These are phyloP conservation scores for Harpagifer antarcticus DNA, from an alignment of 2,797 vertebrate species.

Conservation along the genomic window DNA sequence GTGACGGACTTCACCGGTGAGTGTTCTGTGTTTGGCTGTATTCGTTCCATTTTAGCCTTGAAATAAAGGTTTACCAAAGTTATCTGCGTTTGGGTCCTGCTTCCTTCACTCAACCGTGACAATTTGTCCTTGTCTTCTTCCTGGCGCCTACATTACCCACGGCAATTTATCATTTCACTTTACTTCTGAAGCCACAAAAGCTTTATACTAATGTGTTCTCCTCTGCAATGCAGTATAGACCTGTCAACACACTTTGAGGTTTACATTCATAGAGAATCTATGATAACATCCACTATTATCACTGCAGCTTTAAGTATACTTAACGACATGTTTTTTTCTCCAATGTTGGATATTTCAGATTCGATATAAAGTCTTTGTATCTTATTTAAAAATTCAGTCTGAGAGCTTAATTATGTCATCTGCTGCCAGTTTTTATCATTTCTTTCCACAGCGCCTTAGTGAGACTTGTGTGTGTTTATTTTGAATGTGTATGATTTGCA, in stretches of 20 bases:
- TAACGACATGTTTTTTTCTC: background rate
- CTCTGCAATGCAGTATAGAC: background rate
- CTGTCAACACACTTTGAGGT: background rate
- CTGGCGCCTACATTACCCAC: background rate
- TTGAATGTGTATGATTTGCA: background rate
- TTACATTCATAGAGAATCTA: background rate
- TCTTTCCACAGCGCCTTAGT: constrained; percentile 28
- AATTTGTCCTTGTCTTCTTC: background rate
- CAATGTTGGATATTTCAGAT: background rate
- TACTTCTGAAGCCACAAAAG: background rate
- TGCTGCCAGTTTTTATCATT: constrained; percentile 30
- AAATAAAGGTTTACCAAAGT: too few species aligned
- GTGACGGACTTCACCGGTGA: too few species aligned
- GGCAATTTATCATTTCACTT: background rate
- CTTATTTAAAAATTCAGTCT: constrained; percentile 1
- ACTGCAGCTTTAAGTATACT: background rate
- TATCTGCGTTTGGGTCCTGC: too few species aligned
- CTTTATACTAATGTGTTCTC: too few species aligned
- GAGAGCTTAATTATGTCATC: constrained; percentile 30
- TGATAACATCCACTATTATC: background rate
- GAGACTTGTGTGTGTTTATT: background rate
- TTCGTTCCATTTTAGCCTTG: too few species aligned
- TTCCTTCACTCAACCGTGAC: too few species aligned
- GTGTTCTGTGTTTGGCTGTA: too few species aligned
- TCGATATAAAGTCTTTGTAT: constrained; percentile 1